Conservation (phyloP, 2,888 invertebrate species). For the Acrocyrtus sp. region DNA sequence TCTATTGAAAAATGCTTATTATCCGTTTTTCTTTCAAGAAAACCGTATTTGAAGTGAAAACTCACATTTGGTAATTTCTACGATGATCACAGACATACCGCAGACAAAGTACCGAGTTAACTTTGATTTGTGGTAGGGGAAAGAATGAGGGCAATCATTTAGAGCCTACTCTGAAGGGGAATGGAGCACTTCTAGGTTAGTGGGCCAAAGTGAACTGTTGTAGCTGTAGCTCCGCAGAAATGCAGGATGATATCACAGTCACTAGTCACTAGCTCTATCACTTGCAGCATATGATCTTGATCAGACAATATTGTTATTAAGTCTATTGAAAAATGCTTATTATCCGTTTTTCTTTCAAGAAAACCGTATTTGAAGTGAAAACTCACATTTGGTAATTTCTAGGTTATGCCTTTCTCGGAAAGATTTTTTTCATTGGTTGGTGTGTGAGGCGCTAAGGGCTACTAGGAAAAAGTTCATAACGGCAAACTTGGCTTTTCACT, state of each 20-base stretch:
- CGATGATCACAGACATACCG: conserved; percentile 2
- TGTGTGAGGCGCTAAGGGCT: not conserved
- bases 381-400: not conserved
- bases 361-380: not conserved
- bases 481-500: no score
- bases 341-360: not conserved
- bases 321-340: not conserved
- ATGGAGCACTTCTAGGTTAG: conserved; percentile 32
- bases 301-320: not conserved
- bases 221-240: no score
- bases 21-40: not conserved
- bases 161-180: conserved; percentile 22
- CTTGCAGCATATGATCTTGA: no score
- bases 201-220: no score
- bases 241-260: no score
- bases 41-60: not conserved
- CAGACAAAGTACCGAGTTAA: conserved; percentile 10
- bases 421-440: not conserved
- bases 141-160: conserved; percentile 33
- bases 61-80: not conserved
- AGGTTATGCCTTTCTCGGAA: not conserved
- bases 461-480: no score
- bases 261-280: no score
- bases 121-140: conserved; percentile 27
- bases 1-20: not conserved